Base-by-base conservation (phyloP, 2,797 vertebrate genomes). In the Taenioides sp. region DNA sequence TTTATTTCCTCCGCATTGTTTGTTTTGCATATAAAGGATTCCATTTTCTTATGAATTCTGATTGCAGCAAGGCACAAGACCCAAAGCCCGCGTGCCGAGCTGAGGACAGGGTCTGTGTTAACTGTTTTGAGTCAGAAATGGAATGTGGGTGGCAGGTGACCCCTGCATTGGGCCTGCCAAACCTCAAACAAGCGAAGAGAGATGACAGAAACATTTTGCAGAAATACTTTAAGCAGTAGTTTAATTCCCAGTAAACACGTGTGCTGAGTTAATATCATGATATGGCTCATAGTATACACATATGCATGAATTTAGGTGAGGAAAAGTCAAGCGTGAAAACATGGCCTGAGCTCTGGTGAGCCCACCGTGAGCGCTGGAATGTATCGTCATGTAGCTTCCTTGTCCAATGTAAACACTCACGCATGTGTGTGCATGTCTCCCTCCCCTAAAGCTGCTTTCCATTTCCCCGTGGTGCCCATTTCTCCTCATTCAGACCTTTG, bases 1-100 rank as follows among this genome's bases (percentile, higher is more conserved):
- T 92, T 92, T 92, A 92, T 93, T 91, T 90, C 86, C 86, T 87
- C 85, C 79, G 88, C 91, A 93, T 92, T 93, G 92, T 93, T 93
- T 93, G 91, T 91, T 92, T 90, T 93, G 92, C 88, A 92, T 92
- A 92, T 93, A 92, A 93, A 93, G 90, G 90, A 92, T 92, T 91
- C 90, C 80, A 92, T 93, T 92, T 93, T 92, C 89, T 85, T 86
- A 81, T 86, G 90, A 90, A 92, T 93, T 92, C 88, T 92, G 91
- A 93, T 91, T 91, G 89, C 86, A 72, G 79, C 76, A 80, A 89
- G 85, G 80, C 80, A 80, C 80, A 50, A 68, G 83, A 87, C 80
- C 86, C 85, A 80, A 80, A 72, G 86, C 81, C 72, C 22, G 54
- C 50, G 7, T 76, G 76, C 82, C 34, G 78, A 77, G 74, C 71